Evolutionary conservation across 2,888 invertebrate species (phyloP).

Genomic region (Merodon equestris): DNA sequence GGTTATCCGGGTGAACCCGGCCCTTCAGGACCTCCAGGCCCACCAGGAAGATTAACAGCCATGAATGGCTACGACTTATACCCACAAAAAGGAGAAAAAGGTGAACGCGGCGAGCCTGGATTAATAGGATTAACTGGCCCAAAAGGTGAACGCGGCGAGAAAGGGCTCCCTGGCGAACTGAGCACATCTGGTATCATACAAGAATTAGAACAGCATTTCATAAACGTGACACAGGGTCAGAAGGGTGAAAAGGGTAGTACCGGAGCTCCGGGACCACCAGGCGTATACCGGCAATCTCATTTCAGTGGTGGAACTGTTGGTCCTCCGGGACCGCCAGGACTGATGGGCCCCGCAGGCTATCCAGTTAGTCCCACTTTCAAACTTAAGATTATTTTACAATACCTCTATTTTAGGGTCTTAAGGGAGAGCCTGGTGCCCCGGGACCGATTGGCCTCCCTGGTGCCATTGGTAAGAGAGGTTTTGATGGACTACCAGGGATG

Average conservation of each 20-base stretch:
- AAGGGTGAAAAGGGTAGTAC: slow-evolving; percentile 75
- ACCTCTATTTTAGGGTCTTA: slow-evolving; percentile 11
- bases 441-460: slow-evolving; percentile 81
- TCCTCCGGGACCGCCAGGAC: slow-evolving; percentile 13
- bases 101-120: slow-evolving; percentile 71
- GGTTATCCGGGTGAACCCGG: slow-evolving; percentile 70
- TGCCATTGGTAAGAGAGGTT: slow-evolving; percentile 80
- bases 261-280: slow-evolving; percentile 78
- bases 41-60: slow-evolving; percentile 29
- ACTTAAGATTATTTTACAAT: not conserved
- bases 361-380: slow-evolving; percentile 5
- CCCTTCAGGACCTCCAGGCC: slow-evolving; percentile 76
- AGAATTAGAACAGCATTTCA: slow-evolving; percentile 32
- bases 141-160: slow-evolving; percentile 56
- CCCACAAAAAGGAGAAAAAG: slow-evolving; percentile 38
- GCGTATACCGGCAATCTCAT: slow-evolving; percentile 71
- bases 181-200: slow-evolving; percentile 44
- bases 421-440: slow-evolving; percentile 48
- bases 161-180: slow-evolving; percentile 51
- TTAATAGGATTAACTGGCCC: slow-evolving; percentile 35
- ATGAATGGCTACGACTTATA: slow-evolving; percentile 8
- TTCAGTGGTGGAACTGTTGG: slow-evolving; percentile 5
- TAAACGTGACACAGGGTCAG: slow-evolving; percentile 20
- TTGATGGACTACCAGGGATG: slow-evolving; percentile 80
- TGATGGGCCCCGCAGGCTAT: slow-evolving; percentile 23